phyloP scores from a whole-genome alignment of 2,113 vertebrate genomes.

The Oxyura jamaicensis region DNA sequence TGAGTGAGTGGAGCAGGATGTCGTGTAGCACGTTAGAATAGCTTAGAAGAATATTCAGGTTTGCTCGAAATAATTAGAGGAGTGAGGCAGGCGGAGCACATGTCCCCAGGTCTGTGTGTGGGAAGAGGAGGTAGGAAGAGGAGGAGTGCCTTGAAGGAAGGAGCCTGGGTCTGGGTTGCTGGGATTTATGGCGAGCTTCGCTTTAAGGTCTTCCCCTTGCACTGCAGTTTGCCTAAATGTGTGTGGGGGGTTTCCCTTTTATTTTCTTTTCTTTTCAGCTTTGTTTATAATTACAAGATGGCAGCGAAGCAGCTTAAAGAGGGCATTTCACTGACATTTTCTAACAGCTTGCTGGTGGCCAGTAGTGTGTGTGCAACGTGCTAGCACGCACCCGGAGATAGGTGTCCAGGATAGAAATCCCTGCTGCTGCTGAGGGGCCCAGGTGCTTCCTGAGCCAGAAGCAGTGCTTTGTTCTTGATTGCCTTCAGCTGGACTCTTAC shows the following conservation, averaged over 20 bases:
- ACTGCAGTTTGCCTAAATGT: not conserved
- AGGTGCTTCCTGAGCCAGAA: not conserved
- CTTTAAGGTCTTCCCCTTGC: not conserved
- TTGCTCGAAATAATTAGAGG: not conserved
- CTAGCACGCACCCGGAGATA: rapidly evolving
- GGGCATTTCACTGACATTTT: not conserved
- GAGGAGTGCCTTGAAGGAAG: not conserved
- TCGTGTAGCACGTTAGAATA: not conserved
- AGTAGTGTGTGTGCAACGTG: no score
- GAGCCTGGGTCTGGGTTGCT: not conserved
- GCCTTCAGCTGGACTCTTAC: not conserved
- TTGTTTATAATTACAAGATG: not conserved
- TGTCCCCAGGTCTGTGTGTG: not conserved
- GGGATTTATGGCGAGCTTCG: not conserved
- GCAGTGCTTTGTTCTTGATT: not conserved
- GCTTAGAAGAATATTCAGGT: not conserved
- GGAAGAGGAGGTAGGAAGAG: not conserved
- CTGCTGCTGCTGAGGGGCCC: not conserved
- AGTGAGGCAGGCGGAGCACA: rapidly evolving
- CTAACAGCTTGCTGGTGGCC: not conserved
- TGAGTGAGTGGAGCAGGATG: not conserved
- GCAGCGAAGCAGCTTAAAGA: not conserved
- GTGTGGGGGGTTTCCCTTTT: no score
- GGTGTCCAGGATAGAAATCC: not conserved
- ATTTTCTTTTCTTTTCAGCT: not conserved